These are phyloP conservation scores for Magallana gigas DNA, from an alignment of 1,140 invertebrate genomes.

Conservation along the genomic window DNA sequence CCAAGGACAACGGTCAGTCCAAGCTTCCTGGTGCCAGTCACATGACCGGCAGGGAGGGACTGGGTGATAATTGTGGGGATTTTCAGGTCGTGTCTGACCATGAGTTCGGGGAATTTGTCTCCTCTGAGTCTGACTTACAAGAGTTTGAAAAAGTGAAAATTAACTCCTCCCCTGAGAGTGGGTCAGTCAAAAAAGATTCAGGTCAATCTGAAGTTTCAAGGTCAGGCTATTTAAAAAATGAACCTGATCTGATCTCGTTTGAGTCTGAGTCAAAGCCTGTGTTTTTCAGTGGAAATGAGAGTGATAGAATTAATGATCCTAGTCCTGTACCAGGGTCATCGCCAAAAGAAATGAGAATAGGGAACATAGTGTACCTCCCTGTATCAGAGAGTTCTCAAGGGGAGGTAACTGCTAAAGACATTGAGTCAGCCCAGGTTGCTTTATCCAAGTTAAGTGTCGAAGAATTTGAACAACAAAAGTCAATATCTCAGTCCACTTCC, in stretches of 20 bases:
- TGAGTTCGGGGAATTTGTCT: constrained; percentile 47
- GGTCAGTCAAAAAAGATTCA: not conserved
- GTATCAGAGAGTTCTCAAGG: constrained; percentile 61
- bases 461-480: constrained; percentile 56
- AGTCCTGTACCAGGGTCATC: not conserved
- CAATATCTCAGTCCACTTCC: constrained; percentile 53
- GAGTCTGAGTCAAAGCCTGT: not conserved
- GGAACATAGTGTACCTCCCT: constrained; percentile 67
- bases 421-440: constrained; percentile 52
- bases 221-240: not conserved
- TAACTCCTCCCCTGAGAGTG: not conserved
- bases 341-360: constrained; percentile 55
- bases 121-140: constrained; percentile 44
- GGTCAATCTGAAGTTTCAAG: not conserved
- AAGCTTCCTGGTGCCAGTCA: not conserved
- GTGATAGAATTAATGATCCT: constrained; percentile 24
- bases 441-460: constrained; percentile 58
- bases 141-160: not conserved
- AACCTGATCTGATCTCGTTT: not conserved
- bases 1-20: constrained; percentile 2
- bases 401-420: constrained; percentile 55
- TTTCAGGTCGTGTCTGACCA: constrained; percentile 4
- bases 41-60: not conserved
- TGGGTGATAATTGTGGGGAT: not conserved
- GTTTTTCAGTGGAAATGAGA: constrained; percentile 23